Evolutionary conservation across 2,888 invertebrate species (phyloP).

Genomic region (Mimumesa dahlbomi): DNA sequence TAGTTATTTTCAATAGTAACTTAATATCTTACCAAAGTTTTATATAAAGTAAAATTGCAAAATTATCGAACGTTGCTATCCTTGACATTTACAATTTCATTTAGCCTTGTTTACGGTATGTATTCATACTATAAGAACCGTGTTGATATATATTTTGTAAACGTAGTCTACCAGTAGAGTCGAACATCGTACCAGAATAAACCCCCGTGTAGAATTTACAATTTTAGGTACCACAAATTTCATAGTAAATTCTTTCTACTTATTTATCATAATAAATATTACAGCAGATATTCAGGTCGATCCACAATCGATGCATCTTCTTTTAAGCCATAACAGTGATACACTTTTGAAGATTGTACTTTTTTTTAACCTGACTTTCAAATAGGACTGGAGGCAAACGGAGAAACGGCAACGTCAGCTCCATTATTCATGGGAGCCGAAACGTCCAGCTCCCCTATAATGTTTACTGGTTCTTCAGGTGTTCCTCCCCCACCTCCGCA

Average conservation of each 20-base stretch:
- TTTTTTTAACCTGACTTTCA: conserved; percentile 60
- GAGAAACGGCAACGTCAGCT: conserved; percentile 80
- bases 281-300: conserved; percentile 18
- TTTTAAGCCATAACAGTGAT: background rate
- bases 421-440: conserved; percentile 78
- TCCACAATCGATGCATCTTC: conserved; percentile 20
- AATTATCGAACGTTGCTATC: background rate
- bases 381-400: conserved; percentile 82
- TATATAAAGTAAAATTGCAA: background rate
- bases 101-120: too few relatives aligned
- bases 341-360: conserved; percentile 30
- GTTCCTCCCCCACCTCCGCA: conserved; percentile 81
- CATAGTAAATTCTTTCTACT: too few relatives aligned
- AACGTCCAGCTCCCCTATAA: conserved; percentile 79
- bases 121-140: too few relatives aligned
- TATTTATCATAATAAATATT: background rate
- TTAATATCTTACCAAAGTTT: too few relatives aligned
- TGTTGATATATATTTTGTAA: conserved; percentile 1
- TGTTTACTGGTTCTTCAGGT: conserved; percentile 80
- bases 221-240: background rate
- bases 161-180: conserved; percentile 11
- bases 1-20: too few relatives aligned
- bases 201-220: too few relatives aligned
- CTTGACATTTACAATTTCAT: background rate
- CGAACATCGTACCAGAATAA: too few relatives aligned